Percentiles rank a stretch among this genome's conserved stretches.
These are phyloP conservation scores for Aspidapion aeneum DNA, from an alignment of 2,888 invertebrate genomes.

Conservation along the genomic window DNA sequence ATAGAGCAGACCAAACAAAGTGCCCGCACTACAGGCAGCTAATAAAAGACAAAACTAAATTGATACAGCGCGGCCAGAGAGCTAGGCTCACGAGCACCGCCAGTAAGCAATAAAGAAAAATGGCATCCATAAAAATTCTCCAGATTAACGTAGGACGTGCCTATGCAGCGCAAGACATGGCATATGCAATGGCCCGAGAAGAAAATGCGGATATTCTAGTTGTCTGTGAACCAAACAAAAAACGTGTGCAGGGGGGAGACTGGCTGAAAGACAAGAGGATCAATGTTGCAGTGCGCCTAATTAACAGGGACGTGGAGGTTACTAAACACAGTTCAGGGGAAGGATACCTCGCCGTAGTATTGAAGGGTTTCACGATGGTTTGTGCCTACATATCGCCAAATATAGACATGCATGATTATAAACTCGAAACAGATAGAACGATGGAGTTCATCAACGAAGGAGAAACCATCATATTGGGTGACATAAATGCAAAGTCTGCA, in stretches of 20 bases:
- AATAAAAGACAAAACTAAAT: neutral
- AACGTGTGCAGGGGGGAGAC: neutral
- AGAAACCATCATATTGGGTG: neutral
- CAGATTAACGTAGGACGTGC: slow-evolving; percentile 15
- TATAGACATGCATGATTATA: neutral
- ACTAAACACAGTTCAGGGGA: neutral
- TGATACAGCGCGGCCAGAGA: neutral
- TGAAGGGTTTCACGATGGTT: neutral
- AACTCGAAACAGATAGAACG: neutral
- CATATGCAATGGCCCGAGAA: neutral
- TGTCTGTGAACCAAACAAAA: slow-evolving; percentile 14
- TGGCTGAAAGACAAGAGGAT: slow-evolving; percentile 2
- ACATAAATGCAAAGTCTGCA: slow-evolving; percentile 6
- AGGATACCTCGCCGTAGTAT: neutral
- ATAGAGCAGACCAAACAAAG: slow-evolving; percentile 7
- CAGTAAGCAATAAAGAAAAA: neutral
- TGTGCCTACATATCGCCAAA: slow-evolving; percentile 17
- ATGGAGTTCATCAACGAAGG: neutral
- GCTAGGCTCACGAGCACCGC: neutral
- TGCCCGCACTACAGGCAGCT: neutral
- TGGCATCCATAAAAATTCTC: slow-evolving; percentile 5
- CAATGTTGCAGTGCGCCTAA: slow-evolving; percentile 1
- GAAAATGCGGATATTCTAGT: slow-evolving; percentile 6
- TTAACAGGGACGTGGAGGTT: neutral
- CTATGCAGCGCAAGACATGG: slow-evolving; percentile 8